A percentile compares a stretch with the other conserved stretches of the same genome.
These are phyloP conservation scores for Drosophila parthenogenetica DNA, from an alignment of 2,888 invertebrate genomes.

Conservation along the genomic window DNA sequence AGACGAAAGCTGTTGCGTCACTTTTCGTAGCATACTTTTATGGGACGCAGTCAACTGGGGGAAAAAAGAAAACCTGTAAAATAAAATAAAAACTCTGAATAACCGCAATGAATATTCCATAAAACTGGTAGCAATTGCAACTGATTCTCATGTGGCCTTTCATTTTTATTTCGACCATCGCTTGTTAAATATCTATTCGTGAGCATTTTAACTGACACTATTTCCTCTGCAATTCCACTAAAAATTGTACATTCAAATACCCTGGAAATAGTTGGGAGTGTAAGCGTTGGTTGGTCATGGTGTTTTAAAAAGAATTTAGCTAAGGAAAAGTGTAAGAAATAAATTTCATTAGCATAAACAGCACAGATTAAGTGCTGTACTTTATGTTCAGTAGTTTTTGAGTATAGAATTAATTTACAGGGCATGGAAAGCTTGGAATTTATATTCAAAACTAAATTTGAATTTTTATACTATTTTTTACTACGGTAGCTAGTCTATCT, in stretches of 20 bases:
- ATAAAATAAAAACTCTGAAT: neutral
- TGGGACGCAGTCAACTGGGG: neutral
- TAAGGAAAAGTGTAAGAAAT: too few relatives aligned
- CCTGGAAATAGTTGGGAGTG: neutral
- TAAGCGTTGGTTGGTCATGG: too few relatives aligned
- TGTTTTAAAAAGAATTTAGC: too few relatives aligned
- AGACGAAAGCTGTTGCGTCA: constrained; percentile 1
- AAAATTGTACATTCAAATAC: constrained; percentile 12
- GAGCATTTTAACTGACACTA: constrained; percentile 31
- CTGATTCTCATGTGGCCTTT: constrained; percentile 4
- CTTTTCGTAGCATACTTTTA: constrained; percentile 36
- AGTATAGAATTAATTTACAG: too few relatives aligned
- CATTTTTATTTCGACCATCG: constrained; percentile 2
- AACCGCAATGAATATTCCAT: neutral
- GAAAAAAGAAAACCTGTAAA: too few relatives aligned
- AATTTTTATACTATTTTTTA: too few relatives aligned
- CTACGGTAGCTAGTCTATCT: too few relatives aligned
- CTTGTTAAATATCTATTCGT: constrained; percentile 34
- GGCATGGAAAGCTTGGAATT: too few relatives aligned
- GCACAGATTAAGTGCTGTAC: too few relatives aligned
- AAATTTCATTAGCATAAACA: too few relatives aligned
- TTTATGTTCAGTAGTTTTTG: too few relatives aligned
- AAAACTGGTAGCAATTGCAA: neutral
- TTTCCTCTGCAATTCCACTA: constrained; percentile 23
- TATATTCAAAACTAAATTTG: too few relatives aligned